phyloP scores from a whole-genome alignment of 2,888 invertebrate genomes.

The Limnephilus rhombicus region DNA sequence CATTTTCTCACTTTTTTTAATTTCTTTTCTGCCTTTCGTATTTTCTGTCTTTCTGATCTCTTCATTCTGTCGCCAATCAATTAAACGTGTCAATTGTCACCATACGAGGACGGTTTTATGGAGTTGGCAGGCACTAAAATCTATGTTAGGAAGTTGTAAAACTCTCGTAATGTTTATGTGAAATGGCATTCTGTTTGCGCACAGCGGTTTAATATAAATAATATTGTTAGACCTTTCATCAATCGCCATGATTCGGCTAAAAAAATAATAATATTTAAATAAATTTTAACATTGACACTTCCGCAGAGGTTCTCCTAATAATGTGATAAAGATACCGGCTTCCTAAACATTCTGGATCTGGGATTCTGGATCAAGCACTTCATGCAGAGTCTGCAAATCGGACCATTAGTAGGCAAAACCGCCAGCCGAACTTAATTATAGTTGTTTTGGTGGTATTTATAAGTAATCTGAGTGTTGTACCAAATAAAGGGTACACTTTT shows the following conservation, averaged over 20 bases:
- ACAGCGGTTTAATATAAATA: not conserved
- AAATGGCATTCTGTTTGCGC: not conserved
- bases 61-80: not conserved
- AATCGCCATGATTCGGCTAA: not conserved
- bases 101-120: not conserved
- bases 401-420: too few species aligned
- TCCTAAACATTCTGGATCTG: too few species aligned
- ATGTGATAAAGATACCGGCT: too few species aligned
- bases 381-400: too few species aligned
- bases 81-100: conserved; percentile 3
- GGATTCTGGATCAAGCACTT: too few species aligned
- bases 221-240: not conserved
- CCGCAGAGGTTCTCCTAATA: too few species aligned
- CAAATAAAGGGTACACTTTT: too few species aligned
- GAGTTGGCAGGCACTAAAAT: not conserved
- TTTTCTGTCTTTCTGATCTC: not conserved
- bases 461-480: too few species aligned
- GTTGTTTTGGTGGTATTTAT: too few species aligned
- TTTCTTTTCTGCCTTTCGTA: not conserved
- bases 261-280: not conserved
- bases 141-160: not conserved
- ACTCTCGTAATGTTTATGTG: not conserved
- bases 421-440: too few species aligned
- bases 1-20: not conserved
- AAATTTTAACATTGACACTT: too few species aligned